Evolutionary conservation across 1,140 invertebrate genomes (phyloP).

Genomic region (Aphis craccivora): DNA sequence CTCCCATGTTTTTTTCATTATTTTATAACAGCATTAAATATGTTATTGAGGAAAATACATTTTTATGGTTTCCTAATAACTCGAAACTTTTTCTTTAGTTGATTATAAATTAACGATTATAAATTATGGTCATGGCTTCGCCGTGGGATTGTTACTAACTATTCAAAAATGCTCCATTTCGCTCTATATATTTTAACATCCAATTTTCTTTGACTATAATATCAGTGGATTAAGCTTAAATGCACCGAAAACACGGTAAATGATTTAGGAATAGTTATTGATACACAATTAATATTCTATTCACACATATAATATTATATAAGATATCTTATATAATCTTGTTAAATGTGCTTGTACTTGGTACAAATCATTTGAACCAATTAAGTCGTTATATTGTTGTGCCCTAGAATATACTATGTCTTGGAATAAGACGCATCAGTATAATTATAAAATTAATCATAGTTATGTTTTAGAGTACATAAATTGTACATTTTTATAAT

Average conservation of each 20-base stretch:
- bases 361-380: not conserved
- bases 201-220: not conserved
- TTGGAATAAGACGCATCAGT: not conserved
- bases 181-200: not conserved
- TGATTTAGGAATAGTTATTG: not conserved
- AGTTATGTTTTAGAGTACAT: not conserved
- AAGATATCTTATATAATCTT: not conserved
- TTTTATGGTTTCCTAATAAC: not conserved
- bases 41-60: not conserved
- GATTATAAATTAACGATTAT: too few species aligned
- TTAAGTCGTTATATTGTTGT: not conserved
- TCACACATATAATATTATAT: not conserved
- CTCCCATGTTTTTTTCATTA: not conserved
- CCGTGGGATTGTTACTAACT: not conserved
- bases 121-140: too few species aligned
- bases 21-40: not conserved
- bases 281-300: not conserved
- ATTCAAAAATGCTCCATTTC: not conserved
- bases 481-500: not conserved
- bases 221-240: not conserved
- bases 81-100: too few species aligned
- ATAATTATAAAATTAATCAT: not conserved
- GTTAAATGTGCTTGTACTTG: not conserved
- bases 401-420: not conserved
- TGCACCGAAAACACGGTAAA: not conserved